Evolutionary conservation across 2,797 vertebrate species (phyloP).

Genomic region (Aphelocoma californica): DNA sequence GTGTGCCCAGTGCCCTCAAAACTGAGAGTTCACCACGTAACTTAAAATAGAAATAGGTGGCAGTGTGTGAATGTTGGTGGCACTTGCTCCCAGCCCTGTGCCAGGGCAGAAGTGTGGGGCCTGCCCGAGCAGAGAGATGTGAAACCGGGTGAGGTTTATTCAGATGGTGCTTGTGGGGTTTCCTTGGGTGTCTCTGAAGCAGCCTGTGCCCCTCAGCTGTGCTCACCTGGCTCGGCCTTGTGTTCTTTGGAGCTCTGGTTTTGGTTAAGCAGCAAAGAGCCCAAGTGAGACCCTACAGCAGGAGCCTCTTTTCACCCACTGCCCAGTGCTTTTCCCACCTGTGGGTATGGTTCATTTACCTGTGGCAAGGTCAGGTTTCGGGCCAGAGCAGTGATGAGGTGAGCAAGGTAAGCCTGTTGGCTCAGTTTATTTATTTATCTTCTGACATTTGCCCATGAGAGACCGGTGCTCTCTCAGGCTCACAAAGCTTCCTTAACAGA

Average conservation of each 20-base stretch:
- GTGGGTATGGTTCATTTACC: not conserved
- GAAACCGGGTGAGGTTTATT: not conserved
- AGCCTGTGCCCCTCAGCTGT: not conserved
- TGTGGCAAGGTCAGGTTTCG: not conserved
- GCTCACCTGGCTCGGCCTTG: not conserved
- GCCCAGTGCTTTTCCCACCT: not conserved
- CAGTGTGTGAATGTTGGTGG: accelerated
- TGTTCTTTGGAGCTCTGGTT: not conserved
- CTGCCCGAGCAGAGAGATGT: not conserved
- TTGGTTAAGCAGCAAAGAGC: not conserved
- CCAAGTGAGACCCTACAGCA: accelerated
- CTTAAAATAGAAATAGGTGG: accelerated
- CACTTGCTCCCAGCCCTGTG: accelerated
- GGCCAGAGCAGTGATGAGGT: not conserved
- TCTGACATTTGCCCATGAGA: accelerated
- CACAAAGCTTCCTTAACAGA: not conserved
- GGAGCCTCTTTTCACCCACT: not conserved
- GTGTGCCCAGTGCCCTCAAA: not conserved
- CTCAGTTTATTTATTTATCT: not conserved
- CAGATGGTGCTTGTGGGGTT: accelerated
- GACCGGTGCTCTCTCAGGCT: not conserved
- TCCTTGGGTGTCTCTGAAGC: not conserved
- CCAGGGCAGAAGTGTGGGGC: accelerated
- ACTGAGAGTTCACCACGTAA: accelerated
- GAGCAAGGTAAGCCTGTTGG: not conserved